Evolutionary conservation across 2,888 invertebrate genomes (phyloP).

Genomic region (Perizoma flavofasciatum): DNA sequence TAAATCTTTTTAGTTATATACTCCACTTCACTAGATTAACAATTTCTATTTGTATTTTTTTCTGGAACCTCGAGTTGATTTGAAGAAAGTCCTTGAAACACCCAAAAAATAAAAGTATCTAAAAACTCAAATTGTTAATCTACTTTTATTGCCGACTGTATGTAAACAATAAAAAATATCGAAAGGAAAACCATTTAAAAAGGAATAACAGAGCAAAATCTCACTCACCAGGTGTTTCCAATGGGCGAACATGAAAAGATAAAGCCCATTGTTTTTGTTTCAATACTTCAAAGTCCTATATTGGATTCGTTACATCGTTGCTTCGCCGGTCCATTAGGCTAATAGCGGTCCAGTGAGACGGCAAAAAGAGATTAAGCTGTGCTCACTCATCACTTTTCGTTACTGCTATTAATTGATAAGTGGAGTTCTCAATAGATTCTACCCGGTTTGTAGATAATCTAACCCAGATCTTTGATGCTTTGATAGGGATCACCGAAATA

Average conservation of each 20-base stretch:
- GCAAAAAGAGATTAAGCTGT: constrained; percentile 73
- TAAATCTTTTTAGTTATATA: no score
- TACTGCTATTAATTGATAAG: constrained; percentile 68
- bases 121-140: no score
- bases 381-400: constrained; percentile 70
- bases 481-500: background rate
- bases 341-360: constrained; percentile 73
- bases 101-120: no score
- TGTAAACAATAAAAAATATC: constrained; percentile 23
- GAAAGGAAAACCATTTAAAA: constrained; percentile 35
- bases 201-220: constrained; percentile 36
- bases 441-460: constrained; percentile 39
- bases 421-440: constrained; percentile 55
- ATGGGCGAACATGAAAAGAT: constrained; percentile 38
- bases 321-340: constrained; percentile 70
- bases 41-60: no score
- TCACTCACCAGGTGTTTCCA: constrained; percentile 37
- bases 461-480: constrained; percentile 13
- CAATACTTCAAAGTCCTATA: constrained; percentile 53
- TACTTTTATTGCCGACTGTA: background rate
- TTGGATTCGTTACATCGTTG: constrained; percentile 58
- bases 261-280: constrained; percentile 53
- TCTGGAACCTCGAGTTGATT: no score
- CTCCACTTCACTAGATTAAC: no score
- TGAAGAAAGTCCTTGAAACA: no score